Evolutionary conservation across 1,140 invertebrate species (phyloP).

Genomic region (Lepeophtheirus salmonis): DNA sequence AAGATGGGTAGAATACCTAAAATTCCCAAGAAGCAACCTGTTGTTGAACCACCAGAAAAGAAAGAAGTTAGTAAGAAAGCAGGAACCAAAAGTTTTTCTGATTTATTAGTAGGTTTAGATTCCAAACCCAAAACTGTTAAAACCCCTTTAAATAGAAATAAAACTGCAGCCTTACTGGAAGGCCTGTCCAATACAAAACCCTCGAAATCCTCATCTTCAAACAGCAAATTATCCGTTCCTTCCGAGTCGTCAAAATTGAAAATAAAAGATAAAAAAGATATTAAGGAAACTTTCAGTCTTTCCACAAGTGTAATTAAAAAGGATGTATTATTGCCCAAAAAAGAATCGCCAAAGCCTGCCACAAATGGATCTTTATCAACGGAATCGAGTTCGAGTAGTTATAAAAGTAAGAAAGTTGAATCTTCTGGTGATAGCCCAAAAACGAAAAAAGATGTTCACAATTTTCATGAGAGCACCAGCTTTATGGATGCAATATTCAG

Average conservation of each 20-base stretch:
- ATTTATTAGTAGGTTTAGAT: conserved; percentile 6
- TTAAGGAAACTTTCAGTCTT: no score
- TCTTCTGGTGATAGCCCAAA: no score
- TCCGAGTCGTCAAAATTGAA: no score
- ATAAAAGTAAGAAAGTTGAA: background rate
- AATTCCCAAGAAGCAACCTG: background rate
- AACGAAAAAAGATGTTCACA: background rate
- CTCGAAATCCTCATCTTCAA: background rate
- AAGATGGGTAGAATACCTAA: conserved; percentile 10
- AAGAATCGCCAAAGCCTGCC: background rate
- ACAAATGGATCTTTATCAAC: background rate
- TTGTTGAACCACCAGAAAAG: background rate
- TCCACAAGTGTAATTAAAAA: background rate
- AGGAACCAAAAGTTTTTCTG: conserved; percentile 6
- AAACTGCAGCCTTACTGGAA: conserved; percentile 9
- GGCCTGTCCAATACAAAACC: background rate
- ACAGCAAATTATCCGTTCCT: no score
- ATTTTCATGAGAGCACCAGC: conserved; percentile 5
- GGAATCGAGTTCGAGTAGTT: background rate
- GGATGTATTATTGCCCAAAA: background rate
- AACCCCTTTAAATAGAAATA: conserved; percentile 10
- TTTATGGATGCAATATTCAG: conserved; percentile 17
- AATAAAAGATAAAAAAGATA: background rate
- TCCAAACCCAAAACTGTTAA: conserved; percentile 15
- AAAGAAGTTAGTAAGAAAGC: background rate